Evolutionary conservation across 2,888 invertebrate species (phyloP), one percentile per base, ranked within the genome.

Genomic region (Epistrophella euchroma): DNA sequence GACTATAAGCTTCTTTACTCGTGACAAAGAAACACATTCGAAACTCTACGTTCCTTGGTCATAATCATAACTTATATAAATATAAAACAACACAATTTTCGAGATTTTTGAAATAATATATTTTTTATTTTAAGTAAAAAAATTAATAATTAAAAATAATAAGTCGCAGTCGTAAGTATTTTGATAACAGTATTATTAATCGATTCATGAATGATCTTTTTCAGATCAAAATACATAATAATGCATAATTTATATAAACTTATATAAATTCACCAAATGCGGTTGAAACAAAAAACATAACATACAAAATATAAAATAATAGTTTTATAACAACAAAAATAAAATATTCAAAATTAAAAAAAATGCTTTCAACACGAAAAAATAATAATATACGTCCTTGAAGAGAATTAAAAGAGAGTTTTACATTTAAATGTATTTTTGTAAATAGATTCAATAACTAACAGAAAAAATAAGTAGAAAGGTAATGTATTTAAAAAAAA

Each of bases 151-250:
- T 25, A 52, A 52, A 52, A 52, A 25, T 25, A 25, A 52, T 50
- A 73, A 73, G 40, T 64, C 32, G n/a, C 50, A 66, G 56, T 17
- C 35, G 4, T 35, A 58, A 22, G 11, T 22, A 37, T 32, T 66
- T 45, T 55, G 19, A 37, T 45, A 35, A 28, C 56, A 58, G 40
- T 13, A 50, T 55, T 32, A n/a, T n/a, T 37, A 22, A 58, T 68
- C 68, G 37, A 15, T 60, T 68, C 35, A 17, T 68, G 35, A 58
- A 66, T 66, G 75, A 68, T 76, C 68, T 76, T 37, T 35, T 58
- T 47, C 50, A 55, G 28, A 72, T 35, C 17, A 45, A 60, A 76
- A 68, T 43, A 19, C 64, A 22, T 19, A 15, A n/a, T 40, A 32
- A 47, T 32, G 28, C 32, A 25, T 17, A 58, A 28, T 40, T 28